Evolutionary conservation across 2,888 invertebrate genomes (phyloP), one percentile per base, ranked within the genome.

Genomic region (Xiphydria camelus): DNA sequence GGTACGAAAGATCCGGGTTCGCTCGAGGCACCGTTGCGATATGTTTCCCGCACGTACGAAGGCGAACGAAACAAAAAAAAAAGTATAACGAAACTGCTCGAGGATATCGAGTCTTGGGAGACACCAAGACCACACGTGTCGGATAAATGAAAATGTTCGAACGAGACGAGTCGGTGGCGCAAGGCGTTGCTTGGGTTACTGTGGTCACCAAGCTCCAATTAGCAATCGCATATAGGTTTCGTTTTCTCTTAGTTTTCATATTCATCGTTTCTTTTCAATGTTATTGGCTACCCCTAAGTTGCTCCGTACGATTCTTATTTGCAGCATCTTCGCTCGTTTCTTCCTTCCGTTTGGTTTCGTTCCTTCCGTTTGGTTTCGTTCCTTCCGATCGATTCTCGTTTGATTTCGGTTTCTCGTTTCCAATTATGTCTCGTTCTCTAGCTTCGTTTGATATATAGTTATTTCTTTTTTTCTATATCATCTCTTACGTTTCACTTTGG

Each of bases 151-250:
- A 49, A 55, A 29, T 10, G 12, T 7, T 45, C 31, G 23, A 14
- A 34, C 22, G 15, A 10, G 26, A 15, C 35, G 46, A 53, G 40
- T 26, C 40, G 62, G 62, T 60, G 62, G 56, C 61, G 64, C 59
- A 67, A 69, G 67, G 66, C 68, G 63, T 68, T 59, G 64, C 64
- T 66, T 64, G 69, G 69, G 74, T 75, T 75, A 74, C 66, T 75
- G 75, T 75, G 75, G 75, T 75, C 75, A 66, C 66, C 70, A 70
- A 70, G 70, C 69, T 73, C 68, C 61, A 55, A 68, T 68, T 69
- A 73, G 66, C 61, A 62, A 63, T 51, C 60, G 61, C 62, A 60
- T n/a, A n/a, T 57, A 62, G 64, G 64, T 62, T 62, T 59, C 38
- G 22, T 47, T 46, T 21, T 26, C 36, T 23, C 42, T 38, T 19